These are phyloP conservation scores for Dicyrtomina minuta DNA, from an alignment of 2,888 invertebrate species.

Conservation along the genomic window DNA sequence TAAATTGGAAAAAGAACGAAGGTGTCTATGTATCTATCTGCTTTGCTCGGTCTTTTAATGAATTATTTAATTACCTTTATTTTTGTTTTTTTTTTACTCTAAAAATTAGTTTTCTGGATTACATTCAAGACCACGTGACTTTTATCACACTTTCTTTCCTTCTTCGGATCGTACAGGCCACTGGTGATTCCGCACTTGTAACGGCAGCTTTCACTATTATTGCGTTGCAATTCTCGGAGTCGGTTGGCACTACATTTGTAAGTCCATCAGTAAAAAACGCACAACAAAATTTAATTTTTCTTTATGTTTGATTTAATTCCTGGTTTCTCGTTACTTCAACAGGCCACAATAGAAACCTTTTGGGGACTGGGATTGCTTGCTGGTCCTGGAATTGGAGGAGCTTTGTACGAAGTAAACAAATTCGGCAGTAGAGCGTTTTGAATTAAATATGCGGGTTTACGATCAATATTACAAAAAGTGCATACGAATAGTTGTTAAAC, in stretches of 20 bases:
- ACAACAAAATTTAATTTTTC: too few relatives aligned
- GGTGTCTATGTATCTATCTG: too few relatives aligned
- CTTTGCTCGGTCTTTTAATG: too few relatives aligned
- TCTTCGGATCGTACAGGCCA: constrained; percentile 77
- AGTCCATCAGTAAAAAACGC: too few relatives aligned
- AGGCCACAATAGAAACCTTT: constrained; percentile 57
- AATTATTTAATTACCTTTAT: too few relatives aligned
- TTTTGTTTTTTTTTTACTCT: too few relatives aligned
- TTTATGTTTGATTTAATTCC: too few relatives aligned
- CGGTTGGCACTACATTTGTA: too few relatives aligned
- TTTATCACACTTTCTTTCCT: constrained; percentile 77
- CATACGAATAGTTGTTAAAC: constrained; percentile 5
- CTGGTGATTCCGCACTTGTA: constrained; percentile 78
- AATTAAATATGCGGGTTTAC: too few relatives aligned
- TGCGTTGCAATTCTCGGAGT: constrained; percentile 62
- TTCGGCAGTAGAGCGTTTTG: too few relatives aligned
- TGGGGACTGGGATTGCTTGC: constrained; percentile 57
- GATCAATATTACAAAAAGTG: constrained; percentile 55
- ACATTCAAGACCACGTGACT: constrained; percentile 57
- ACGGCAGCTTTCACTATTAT: constrained; percentile 84
- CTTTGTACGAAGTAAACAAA: constrained; percentile 55
- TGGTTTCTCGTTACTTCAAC: not conserved
- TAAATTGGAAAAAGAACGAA: too few relatives aligned
- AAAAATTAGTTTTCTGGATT: constrained; percentile 44
- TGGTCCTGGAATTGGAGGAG: constrained; percentile 56